These are phyloP conservation scores for Mellilla xanthometata DNA, from an alignment of 2,888 invertebrate genomes.

Conservation along the genomic window DNA sequence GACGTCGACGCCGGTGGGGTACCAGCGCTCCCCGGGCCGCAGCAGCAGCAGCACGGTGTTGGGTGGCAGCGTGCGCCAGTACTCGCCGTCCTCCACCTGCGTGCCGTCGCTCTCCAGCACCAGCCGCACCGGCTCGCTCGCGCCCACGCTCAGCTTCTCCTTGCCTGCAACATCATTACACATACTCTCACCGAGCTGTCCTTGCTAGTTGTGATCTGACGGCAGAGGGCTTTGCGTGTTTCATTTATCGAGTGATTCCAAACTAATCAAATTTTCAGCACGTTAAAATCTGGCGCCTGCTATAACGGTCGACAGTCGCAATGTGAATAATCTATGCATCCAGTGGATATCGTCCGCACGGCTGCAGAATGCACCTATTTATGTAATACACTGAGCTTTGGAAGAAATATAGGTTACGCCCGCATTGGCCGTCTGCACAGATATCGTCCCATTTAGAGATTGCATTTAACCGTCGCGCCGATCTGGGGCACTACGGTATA, in stretches of 20 bases:
- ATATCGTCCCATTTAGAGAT: slow-evolving; percentile 25
- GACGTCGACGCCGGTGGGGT: slow-evolving; percentile 96
- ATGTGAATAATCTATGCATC: no score
- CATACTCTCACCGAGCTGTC: no score
- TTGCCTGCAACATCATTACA: slow-evolving; percentile 80
- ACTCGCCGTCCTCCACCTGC: slow-evolving; percentile 97
- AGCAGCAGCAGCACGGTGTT: slow-evolving; percentile 95
- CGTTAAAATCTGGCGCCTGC: no score
- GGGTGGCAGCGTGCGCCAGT: slow-evolving; percentile 96
- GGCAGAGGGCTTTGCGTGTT: no score
- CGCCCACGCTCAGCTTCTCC: slow-evolving; percentile 94
- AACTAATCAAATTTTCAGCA: no score
- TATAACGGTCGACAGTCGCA: no score
- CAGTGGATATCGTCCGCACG: background rate
- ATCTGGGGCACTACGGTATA: slow-evolving; percentile 1
- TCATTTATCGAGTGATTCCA: no score
- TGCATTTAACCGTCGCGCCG: slow-evolving; percentile 15
- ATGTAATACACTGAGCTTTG: slow-evolving; percentile 17
- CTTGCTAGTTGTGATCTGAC: no score
- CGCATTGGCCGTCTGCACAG: slow-evolving; percentile 20
- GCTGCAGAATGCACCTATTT: slow-evolving; percentile 14
- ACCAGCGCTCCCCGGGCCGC: slow-evolving; percentile 95
- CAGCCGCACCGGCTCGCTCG: slow-evolving; percentile 93
- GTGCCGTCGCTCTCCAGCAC: slow-evolving; percentile 98
- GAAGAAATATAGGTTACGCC: slow-evolving; percentile 22